Base-by-base conservation (phyloP, 2,797 vertebrate genomes). In the Agapornis canus region DNA sequence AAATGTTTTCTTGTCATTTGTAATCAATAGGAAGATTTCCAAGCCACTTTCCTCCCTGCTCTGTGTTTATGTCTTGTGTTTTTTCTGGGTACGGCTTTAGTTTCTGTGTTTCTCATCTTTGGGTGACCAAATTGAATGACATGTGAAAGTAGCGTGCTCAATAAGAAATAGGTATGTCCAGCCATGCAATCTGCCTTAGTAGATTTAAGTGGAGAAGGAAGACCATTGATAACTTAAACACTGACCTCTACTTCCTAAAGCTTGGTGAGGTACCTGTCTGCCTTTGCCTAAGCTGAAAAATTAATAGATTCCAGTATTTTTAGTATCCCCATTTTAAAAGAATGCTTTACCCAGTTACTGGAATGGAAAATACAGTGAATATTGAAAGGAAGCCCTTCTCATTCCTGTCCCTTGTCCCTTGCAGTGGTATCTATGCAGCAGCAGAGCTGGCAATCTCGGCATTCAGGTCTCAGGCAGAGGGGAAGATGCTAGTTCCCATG, bases 381-480 rank as follows among this genome's bases (percentile, higher is more conserved):
- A 31, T 5, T 31, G 35, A 14, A 78, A 45, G 20, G 35, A 12
- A 89, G 7, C 9, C 12, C 11, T 78, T 91, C 23, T 76, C 26
- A 9, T 56, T 56, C 9, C 27, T 0, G 0, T 49, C 7, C 31
- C 40, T 89, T 0, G 0, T 47, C 7, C 32, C 32, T 89, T 0
- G 2, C 27, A 60, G 66, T 14, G 14, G 57, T 60, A 37, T 42
- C n/a, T 15, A 0, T 0, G 0, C 63, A 87, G 52, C 6, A 0
- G 2, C 68, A 87, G 52, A 71, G 31, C 3, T 52, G 40, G 26
- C 0, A 1, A n/a, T 78, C 35, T 52, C 1, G 0, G 29, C 29
- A 73, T 21, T 39, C 7, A 1, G 40, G 35, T 25, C 17, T 13
- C 73, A 1, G 3, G 35, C 48, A 48, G 57, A 52, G 42, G 26